Conservation (phyloP, 2,113 vertebrate species). For the Silurus asotus region DNA sequence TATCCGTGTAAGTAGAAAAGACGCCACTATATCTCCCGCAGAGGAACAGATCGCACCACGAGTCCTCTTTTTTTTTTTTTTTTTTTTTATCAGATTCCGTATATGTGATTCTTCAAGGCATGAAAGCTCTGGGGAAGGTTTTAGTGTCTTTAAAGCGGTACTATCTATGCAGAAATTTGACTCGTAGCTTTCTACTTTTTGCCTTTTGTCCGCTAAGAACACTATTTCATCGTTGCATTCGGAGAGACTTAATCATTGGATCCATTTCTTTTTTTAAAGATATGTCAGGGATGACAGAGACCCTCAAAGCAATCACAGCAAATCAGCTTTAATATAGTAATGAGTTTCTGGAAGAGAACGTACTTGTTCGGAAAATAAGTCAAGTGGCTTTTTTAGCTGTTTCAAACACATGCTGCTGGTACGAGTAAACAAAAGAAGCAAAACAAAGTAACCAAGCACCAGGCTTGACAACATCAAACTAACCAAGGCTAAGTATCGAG, state of each 20-base stretch:
- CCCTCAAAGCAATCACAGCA: slow-evolving; percentile 8
- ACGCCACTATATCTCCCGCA: slow-evolving; percentile 67
- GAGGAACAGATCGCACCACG: slow-evolving; percentile 70
- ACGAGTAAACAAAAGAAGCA: too few species aligned
- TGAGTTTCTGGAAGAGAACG: background rate
- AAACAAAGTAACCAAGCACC: too few species aligned
- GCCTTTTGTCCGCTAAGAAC: background rate
- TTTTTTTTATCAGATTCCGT: slow-evolving; percentile 53
- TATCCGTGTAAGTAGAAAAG: slow-evolving; percentile 33
- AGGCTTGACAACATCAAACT: too few species aligned
- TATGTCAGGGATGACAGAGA: background rate
- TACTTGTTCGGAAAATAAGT: background rate
- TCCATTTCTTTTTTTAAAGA: background rate
- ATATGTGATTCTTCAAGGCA: background rate
- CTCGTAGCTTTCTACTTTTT: background rate
- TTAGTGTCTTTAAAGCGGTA: background rate
- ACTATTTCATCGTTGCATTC: background rate
- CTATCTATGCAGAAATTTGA: background rate
- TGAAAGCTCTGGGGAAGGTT: background rate
- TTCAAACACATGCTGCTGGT: too few species aligned
- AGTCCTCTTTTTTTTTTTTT: slow-evolving; percentile 66
- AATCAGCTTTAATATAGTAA: slow-evolving; percentile 12
- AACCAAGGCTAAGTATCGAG: too few species aligned
- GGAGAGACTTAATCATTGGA: background rate
- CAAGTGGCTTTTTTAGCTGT: background rate